Evolutionary conservation across 2,888 invertebrate genomes (phyloP).

Genomic region (Drosophila rellima): DNA sequence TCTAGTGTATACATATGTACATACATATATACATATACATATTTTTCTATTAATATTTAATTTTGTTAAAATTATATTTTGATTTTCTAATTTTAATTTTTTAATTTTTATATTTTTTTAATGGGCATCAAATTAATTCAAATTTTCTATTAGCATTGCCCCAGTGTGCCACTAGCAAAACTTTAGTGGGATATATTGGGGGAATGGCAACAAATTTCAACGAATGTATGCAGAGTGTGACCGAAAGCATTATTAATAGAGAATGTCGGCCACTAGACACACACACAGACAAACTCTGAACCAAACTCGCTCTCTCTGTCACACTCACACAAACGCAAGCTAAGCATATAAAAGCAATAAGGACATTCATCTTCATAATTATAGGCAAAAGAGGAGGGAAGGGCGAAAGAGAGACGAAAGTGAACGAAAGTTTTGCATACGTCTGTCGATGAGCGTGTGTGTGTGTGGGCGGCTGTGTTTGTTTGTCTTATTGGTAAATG

Average conservation of each 20-base stretch:
- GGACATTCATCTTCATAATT: constrained; percentile 81
- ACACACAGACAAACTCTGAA: constrained; percentile 28
- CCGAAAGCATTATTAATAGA: constrained; percentile 81
- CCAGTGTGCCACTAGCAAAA: constrained; percentile 54
- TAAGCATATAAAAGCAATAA: constrained; percentile 77
- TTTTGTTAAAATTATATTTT: no score
- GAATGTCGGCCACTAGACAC: constrained; percentile 66
- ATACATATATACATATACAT: no score
- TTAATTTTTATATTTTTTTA: no score
- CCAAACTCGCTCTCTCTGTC: neutral
- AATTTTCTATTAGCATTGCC: fast-evolving
- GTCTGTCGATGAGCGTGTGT: constrained; percentile 41
- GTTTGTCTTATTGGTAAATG: constrained; percentile 13
- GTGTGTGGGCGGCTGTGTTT: constrained; percentile 13
- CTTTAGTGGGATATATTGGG: constrained; percentile 43
- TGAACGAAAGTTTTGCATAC: constrained; percentile 75
- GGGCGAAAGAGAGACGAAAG: constrained; percentile 21
- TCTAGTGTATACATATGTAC: no score
- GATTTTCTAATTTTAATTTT: neutral
- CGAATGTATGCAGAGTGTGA: constrained; percentile 79
- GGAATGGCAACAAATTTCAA: constrained; percentile 70
- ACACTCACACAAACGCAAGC: constrained; percentile 36
- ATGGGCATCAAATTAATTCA: neutral
- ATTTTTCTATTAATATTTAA: no score
- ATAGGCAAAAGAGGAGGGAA: constrained; percentile 41